Base-by-base conservation (phyloP, 2,888 invertebrate species). In the Xestia rhomboidea region DNA sequence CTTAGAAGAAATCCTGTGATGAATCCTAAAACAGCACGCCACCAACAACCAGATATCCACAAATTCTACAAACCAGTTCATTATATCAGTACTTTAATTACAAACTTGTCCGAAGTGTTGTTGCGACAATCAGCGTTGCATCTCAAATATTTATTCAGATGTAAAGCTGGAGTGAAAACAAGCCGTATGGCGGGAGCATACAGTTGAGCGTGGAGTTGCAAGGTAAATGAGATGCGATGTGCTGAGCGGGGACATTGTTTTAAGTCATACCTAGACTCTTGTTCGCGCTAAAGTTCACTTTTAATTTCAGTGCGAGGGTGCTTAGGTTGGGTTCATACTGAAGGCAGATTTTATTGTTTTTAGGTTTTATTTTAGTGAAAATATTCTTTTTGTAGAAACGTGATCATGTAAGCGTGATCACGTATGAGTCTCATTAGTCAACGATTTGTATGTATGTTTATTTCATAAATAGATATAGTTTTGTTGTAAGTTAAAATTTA, bases 181-280 rank as follows among this genome's bases (percentile, higher is more conserved):
- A 89, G 86, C 88, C 85, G 77, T 83, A 80, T 78, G 78, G 84
- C 86, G 82, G 46, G 73, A 80, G 81, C 86, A 77, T 81, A 87
- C 81, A 87, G 85, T 87, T 79, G 77, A 66, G 71, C 77, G 73
- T 83, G 64, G 82, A 87, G 90, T 88, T 90, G 79, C 77, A 80
- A 79, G 91, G 92, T 93, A 94, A 94, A 95, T 93, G 94, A 93
- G 92, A 94, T 92, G 93, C 92, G 91, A 90, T 90, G 88, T 89
- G 90, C 89, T 88, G 87, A 85, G 90, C 84, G 88, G 83, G 88
- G 91, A 92, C 93, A 94, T 94, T 94, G 94, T 94, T 94, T 93
- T 89, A 93, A 93, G 92, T 93, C 91, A 93, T 92, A 92, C 90
- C 91, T 89, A 84, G 90, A 91, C 91, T 91, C 92, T 91, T 91